These are phyloP conservation scores for Apamea crenata DNA, from an alignment of 2,888 invertebrate genomes.

Conservation along the genomic window DNA sequence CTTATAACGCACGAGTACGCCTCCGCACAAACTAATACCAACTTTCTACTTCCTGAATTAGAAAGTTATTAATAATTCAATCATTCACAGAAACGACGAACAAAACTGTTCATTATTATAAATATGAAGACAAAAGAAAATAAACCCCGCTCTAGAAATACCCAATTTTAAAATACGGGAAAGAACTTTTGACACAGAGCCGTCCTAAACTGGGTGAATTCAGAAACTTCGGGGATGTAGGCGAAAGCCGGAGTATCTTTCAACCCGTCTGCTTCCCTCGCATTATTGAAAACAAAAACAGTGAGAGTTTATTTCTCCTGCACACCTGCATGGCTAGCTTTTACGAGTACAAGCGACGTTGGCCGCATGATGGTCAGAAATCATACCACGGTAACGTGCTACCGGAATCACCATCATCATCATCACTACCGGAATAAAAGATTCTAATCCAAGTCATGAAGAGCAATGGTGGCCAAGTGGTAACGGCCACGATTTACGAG, in stretches of 20 bases:
- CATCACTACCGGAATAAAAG: not conserved
- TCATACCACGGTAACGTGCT: too few species aligned
- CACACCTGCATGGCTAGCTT: constrained; percentile 3
- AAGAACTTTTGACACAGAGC: constrained; percentile 64
- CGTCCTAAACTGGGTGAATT: constrained; percentile 62
- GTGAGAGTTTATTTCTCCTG: constrained; percentile 44
- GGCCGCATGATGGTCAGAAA: too few species aligned
- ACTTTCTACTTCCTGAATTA: not conserved
- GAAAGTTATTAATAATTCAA: not conserved
- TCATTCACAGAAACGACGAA: not conserved
- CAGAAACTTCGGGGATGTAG: constrained; percentile 64
- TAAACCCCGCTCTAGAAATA: constrained; percentile 50
- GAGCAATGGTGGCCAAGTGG: too few species aligned
- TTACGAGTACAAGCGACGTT: not conserved
- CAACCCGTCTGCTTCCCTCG: constrained; percentile 35
- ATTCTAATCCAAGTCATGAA: too few species aligned
- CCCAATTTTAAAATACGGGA: constrained; percentile 62
- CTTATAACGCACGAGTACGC: not conserved
- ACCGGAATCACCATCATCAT: too few species aligned
- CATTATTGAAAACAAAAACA: constrained; percentile 54
- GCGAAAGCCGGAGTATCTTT: constrained; percentile 64
- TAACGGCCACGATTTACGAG: too few species aligned
- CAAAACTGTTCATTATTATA: not conserved
- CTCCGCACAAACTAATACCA: not conserved
- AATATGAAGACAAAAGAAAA: constrained; percentile 45